Base-by-base conservation (phyloP, 2,113 vertebrate genomes). In the Okapia johnstoni region DNA sequence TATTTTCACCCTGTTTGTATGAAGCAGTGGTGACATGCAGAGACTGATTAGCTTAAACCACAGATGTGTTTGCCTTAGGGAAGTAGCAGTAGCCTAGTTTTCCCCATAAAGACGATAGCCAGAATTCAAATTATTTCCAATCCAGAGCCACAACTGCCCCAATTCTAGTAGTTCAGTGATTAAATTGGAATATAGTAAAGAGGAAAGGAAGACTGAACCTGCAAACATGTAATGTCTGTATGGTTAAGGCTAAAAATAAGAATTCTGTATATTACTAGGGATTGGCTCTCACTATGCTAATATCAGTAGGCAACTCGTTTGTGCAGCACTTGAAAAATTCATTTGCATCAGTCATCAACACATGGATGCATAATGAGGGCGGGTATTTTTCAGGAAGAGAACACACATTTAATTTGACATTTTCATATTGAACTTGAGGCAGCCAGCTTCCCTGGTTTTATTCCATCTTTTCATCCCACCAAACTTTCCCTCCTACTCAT, bases 361-460 rank as follows among this genome's bases (percentile, higher is more conserved):
- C 97, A 96, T 84, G 95, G 73, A 50, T 93, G 90, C 91, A 94
- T 95, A 95, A 98, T 23, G 55, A 97, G 85, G 84, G 87, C 3
- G 97, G 85, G 57, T 96, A 95, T 96, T 97, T 98, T 97, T 97
- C 97, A 97, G 95, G 91, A 97, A 96, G 96, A 96, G 96, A 98
- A 97, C 94, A 97, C 93, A 96, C 89, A 97, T 98, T 97, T 95
- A 83, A 97, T 98, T 97, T 98, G 98, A 98, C 97, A 98, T 98
- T 98, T 98, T 97, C 98, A 93, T 91, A 80, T 90, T 97, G 96
- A 97, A 97, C 94, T 98, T 88, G 93, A 98, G 66, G 94, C 95
- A 98, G 94, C 96, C 91, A 97, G 96, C 79, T 97, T 98, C 73
- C 70, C 76, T 98, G 98, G 96, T 92, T 95, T 94, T 81, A 54